A percentile compares a stretch with the other conserved stretches of the same genome.
Evolutionary conservation across 2,113 vertebrate genomes (phyloP).

Genomic region (Lepisosteus osseus): DNA sequence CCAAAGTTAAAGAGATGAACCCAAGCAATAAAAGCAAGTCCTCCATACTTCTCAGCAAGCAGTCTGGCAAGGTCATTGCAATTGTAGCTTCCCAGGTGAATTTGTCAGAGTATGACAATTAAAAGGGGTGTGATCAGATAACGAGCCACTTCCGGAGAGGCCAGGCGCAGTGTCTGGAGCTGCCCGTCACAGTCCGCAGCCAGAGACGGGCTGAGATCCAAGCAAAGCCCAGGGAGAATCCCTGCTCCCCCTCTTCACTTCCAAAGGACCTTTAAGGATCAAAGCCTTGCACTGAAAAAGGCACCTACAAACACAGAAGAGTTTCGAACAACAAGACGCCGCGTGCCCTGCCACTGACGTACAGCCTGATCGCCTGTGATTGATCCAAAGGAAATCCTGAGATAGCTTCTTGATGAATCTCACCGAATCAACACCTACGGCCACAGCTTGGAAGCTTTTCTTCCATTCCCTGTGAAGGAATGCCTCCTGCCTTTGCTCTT

Average conservation of each 20-base stretch:
- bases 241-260: slow-evolving; percentile 61
- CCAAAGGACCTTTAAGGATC: slow-evolving; percentile 74
- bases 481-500: too few species aligned
- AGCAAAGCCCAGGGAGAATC: slow-evolving; percentile 57
- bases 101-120: slow-evolving; percentile 46
- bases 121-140: slow-evolving; percentile 51
- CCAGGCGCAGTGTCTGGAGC: slow-evolving; percentile 48
- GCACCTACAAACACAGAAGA: slow-evolving; percentile 50
- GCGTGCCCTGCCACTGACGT: slow-evolving; percentile 61
- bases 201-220: slow-evolving; percentile 62
- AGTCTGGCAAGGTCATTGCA: slow-evolving; percentile 39
- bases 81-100: slow-evolving; percentile 36
- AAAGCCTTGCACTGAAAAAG: slow-evolving; percentile 58
- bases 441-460: too few species aligned
- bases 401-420: background rate
- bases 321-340: slow-evolving; percentile 56
- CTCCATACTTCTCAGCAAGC: too few species aligned
- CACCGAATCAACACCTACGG: too few species aligned
- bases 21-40: too few species aligned
- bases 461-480: too few species aligned
- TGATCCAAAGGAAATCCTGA: slow-evolving; percentile 53
- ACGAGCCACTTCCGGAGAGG: slow-evolving; percentile 40
- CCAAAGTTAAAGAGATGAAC: too few species aligned
- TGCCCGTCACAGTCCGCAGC: slow-evolving; percentile 62
- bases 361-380: slow-evolving; percentile 51